Evolutionary conservation across 2,113 vertebrate genomes (phyloP), one percentile per base, ranked within the genome.

Genomic region (Mixornis gularis): DNA sequence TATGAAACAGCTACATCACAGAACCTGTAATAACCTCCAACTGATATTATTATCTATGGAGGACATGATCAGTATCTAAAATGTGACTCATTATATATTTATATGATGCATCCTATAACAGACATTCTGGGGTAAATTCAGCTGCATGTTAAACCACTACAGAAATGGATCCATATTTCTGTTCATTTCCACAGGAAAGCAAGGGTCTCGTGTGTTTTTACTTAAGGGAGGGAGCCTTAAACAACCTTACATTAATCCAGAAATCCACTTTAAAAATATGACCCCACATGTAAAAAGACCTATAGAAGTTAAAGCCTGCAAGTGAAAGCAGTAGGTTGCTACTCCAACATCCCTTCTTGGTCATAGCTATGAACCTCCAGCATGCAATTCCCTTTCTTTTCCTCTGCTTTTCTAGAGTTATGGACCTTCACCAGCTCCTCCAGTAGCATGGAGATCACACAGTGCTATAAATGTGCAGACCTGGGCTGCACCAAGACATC

Each of bases 1-100:
- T 96, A 94, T 78, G 85, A 93, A 96, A 95, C 91, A 93, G 89
- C 93, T 93, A 93, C 87, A 88, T 94, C 81, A 71, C 91, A 91
- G 79, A 94, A 93, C 68, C 91, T 94, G 71, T 82, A 92, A 89
- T 87, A 94, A 93, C 78, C 76, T 80, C 92, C 84, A 87, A 94
- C 82, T 85, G 81, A 53, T 95, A 91, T 82, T 91, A 63, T 89
- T 96, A 82, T 93, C 91, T 94, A 70, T 79, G 55, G 52, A 85
- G 40, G 79, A 93, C 87, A 89, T 3, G 59, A 94, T 73, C 68
- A 68, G 74, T 87, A 83, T 69, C 85, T 89, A 79, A 89, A 91
- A 94, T 70, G 71, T 87, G 68, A 92, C 76, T 86, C 79, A n/a
- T 55, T 71, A 48, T 93, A 52, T 79, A 83, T 92, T 94, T 95